A percentile compares a stretch with the other conserved stretches of the same genome.
Conservation (phyloP, 2,797 vertebrate species). For the Antrozous pallidus region DNA sequence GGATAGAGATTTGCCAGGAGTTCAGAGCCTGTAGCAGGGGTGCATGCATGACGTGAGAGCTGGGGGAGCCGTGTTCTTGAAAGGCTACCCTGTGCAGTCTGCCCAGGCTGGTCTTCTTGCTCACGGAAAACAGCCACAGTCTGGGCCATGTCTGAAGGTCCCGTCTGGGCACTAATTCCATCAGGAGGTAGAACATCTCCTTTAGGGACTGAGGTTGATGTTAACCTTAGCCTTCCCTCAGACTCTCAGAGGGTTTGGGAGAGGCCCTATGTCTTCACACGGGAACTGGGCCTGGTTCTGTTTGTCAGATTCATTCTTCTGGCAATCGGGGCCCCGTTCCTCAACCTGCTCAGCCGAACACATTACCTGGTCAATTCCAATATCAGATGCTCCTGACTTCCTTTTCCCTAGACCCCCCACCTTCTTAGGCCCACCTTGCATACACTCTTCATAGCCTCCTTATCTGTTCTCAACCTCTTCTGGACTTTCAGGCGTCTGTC, state of each 20-base stretch:
- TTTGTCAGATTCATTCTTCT: not conserved
- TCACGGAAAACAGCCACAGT: not conserved
- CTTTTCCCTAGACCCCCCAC: not conserved
- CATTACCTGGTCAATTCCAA: not conserved
- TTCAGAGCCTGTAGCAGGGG: not conserved
- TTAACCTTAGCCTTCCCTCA: not conserved
- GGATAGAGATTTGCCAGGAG: not conserved
- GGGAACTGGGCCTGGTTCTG: not conserved
- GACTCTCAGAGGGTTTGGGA: not conserved
- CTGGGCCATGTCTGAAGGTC: not conserved
- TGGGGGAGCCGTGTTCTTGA: not conserved
- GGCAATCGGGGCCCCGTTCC: not conserved
- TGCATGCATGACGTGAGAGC: too few species aligned
- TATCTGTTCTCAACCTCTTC: not conserved
- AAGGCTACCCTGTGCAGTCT: fast-evolving
- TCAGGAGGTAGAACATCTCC: not conserved
- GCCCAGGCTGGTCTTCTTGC: not conserved
- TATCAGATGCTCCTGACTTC: not conserved
- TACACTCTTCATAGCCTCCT: too few species aligned
- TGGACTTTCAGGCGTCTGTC: not conserved
- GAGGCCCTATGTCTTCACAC: not conserved
- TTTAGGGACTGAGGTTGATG: not conserved
- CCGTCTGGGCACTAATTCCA: not conserved
- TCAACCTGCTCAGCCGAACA: not conserved
- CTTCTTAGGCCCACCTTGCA: not conserved